phyloP scores from a whole-genome alignment of 2,113 vertebrate genomes.

The Oryzias celebensis region DNA sequence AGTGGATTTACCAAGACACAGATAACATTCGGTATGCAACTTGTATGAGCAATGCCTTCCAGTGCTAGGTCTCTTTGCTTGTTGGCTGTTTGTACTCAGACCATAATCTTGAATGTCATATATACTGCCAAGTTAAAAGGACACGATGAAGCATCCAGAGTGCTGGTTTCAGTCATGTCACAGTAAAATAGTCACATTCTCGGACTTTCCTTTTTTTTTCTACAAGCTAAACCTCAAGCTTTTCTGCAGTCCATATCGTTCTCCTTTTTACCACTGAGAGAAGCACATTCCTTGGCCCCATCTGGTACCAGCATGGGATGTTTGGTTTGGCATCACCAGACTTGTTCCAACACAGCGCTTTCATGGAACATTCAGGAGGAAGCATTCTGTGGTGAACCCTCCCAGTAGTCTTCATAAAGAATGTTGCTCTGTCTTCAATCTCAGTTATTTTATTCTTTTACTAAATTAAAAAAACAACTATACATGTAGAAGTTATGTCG shows the following conservation, averaged over 20 bases:
- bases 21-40: background rate
- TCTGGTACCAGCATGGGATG: conserved; percentile 76
- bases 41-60: conserved; percentile 12
- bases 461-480: conserved; percentile 14
- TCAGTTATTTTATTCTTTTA: conserved; percentile 19
- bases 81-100: conserved; percentile 11
- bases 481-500: no score
- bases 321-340: conserved; percentile 72
- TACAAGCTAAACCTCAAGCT: conserved; percentile 11
- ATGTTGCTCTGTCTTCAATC: conserved; percentile 48
- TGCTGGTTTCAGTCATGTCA: background rate
- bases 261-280: conserved; percentile 57
- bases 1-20: conserved; percentile 1
- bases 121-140: background rate
- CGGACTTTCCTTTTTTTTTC: background rate
- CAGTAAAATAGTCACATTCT: background rate
- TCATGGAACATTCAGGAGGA: conserved; percentile 67
- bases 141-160: conserved; percentile 1
- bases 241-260: conserved; percentile 36
- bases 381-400: conserved; percentile 56
- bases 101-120: conserved; percentile 14
- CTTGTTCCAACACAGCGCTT: conserved; percentile 66
- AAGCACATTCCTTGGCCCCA: conserved; percentile 74
- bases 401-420: conserved; percentile 60
- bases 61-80: conserved; percentile 22